A percentile compares a stretch with the other conserved stretches of the same genome.
Evolutionary conservation across 2,797 vertebrate genomes (phyloP).

Genomic region (Hypotaenidia okinawae): DNA sequence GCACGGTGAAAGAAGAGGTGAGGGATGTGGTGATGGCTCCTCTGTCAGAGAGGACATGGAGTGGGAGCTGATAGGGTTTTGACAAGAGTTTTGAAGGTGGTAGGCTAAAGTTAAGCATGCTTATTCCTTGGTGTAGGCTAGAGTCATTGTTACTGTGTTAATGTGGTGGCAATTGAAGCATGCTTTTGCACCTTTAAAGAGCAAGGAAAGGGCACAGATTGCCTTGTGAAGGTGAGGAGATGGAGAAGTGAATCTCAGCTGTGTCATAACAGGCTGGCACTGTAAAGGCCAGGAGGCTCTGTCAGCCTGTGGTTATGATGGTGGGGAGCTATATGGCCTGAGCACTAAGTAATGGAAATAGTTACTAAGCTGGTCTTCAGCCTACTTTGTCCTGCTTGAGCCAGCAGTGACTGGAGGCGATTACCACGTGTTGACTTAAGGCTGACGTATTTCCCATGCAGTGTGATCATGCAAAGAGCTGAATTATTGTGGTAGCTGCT

Average conservation of each 20-base stretch:
- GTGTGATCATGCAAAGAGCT: not conserved
- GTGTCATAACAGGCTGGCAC: not conserved
- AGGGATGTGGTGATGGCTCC: not conserved
- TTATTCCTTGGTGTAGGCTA: not conserved
- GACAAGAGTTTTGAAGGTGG: not conserved
- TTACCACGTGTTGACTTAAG: not conserved
- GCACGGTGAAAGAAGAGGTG: not conserved
- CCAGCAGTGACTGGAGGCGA: not conserved
- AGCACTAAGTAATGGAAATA: slow-evolving; percentile 25
- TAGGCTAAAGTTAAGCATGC: not conserved
- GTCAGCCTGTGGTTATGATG: not conserved
- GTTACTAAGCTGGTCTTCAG: not conserved
- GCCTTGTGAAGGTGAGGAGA: not conserved
- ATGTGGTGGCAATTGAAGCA: not conserved
- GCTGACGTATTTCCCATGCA: not conserved
- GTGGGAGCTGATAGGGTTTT: not conserved
- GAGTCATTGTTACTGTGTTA: not conserved
- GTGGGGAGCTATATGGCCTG: not conserved
- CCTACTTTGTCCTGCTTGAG: not conserved
- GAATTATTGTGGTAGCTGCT: slow-evolving; percentile 11
- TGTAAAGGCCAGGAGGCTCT: not conserved
- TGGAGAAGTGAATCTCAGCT: not conserved
- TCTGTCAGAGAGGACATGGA: not conserved
- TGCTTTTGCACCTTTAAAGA: not conserved
- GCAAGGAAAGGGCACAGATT: not conserved